These are phyloP conservation scores for Malurus splendens DNA, from an alignment of 2,797 vertebrate species.

Conservation along the genomic window DNA sequence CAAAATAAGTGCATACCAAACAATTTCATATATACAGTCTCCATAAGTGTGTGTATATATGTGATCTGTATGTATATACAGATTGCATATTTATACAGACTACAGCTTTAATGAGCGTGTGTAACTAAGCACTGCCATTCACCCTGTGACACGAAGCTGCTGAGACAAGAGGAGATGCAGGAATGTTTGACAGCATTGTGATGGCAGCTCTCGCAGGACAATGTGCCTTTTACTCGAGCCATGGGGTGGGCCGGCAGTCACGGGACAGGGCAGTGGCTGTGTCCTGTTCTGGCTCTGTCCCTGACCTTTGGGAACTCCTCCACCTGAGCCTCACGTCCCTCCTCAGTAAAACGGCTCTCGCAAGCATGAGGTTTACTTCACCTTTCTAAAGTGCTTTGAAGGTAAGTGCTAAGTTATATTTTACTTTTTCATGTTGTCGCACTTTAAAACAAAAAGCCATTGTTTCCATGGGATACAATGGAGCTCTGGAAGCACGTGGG, in stretches of 20 bases:
- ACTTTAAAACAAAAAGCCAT: slow-evolving; percentile 38
- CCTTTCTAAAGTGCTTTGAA: slow-evolving; percentile 63
- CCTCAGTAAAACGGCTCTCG: background rate
- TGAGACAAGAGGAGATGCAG: background rate
- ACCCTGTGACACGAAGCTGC: slow-evolving; percentile 45
- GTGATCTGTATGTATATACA: slow-evolving; percentile 64
- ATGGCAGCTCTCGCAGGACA: background rate
- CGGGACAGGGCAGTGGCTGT: accelerated
- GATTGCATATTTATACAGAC: slow-evolving; percentile 69
- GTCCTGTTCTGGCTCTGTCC: background rate
- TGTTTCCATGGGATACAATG: slow-evolving; percentile 57
- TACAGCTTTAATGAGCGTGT: slow-evolving; percentile 44
- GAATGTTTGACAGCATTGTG: background rate
- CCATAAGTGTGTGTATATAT: slow-evolving; percentile 64
- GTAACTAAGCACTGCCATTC: slow-evolving; percentile 38
- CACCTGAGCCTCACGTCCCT: background rate
- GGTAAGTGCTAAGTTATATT: slow-evolving; percentile 53
- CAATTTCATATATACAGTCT: slow-evolving; percentile 82
- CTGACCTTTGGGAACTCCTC: background rate
- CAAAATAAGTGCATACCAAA: slow-evolving; percentile 88
- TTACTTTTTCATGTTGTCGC: background rate
- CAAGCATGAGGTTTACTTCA: slow-evolving; percentile 16
- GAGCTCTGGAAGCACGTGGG: slow-evolving; percentile 49
- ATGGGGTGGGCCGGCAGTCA: background rate
- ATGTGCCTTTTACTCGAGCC: background rate